Evolutionary conservation across 2,888 invertebrate genomes (phyloP).

Genomic region (Imbricaverruca yamaguchii): DNA sequence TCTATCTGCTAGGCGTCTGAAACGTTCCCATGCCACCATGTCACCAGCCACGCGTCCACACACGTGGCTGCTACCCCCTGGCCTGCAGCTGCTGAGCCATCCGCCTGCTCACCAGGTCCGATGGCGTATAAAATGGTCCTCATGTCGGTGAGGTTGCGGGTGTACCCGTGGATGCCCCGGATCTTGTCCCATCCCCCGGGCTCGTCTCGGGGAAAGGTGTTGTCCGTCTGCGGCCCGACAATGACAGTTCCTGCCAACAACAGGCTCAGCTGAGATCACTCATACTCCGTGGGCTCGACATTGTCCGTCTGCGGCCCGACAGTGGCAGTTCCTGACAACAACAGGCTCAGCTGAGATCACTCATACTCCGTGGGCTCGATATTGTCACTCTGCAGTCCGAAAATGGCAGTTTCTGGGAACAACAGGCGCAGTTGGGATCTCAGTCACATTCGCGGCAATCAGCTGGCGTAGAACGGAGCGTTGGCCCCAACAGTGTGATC

Average conservation of each 20-base stretch:
- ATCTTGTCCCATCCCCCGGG: slow-evolving; percentile 25
- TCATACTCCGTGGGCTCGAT: slow-evolving; percentile 30
- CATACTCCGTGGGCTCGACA: slow-evolving; percentile 30
- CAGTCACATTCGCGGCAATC: too few relatives aligned
- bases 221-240: slow-evolving; percentile 33
- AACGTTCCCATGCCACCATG: too few relatives aligned
- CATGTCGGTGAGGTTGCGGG: slow-evolving; percentile 37
- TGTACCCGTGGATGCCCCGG: slow-evolving; percentile 36
- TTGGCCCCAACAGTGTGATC: too few relatives aligned
- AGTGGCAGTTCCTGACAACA: slow-evolving; percentile 31
- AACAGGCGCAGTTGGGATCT: neutral
- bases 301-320: slow-evolving; percentile 33
- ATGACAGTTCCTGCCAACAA: slow-evolving; percentile 31
- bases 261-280: neutral
- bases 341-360: neutral
- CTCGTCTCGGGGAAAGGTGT: slow-evolving; percentile 33
- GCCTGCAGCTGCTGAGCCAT: too few relatives aligned
- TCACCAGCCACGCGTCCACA: too few relatives aligned
- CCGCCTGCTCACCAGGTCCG: slow-evolving; percentile 30
- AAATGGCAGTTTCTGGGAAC: slow-evolving; percentile 32
- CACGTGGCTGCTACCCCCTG: too few relatives aligned
- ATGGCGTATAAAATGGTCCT: slow-evolving; percentile 38
- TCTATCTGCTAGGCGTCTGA: too few relatives aligned
- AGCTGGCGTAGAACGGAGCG: too few relatives aligned
- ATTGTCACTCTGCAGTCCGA: slow-evolving; percentile 33